Percentiles rank a stretch among this genome's conserved stretches.
Conservation (phyloP, 1,140 invertebrate genomes). For the Battus philenor region DNA sequence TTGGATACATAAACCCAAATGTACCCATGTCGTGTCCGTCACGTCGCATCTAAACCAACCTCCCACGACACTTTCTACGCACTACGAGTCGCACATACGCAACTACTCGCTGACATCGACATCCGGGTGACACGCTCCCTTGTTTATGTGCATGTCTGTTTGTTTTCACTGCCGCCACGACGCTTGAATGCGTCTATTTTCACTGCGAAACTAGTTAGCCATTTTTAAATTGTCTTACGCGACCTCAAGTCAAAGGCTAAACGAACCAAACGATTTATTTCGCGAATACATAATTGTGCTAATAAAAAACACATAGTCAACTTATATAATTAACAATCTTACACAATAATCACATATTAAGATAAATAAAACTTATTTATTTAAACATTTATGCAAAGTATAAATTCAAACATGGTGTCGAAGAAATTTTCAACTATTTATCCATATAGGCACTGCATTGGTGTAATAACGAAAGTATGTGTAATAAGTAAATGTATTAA, state of each 20-base stretch:
- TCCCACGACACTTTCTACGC: conserved; percentile 41
- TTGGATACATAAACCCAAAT: no score
- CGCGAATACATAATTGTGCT: background rate
- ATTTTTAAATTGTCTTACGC: background rate
- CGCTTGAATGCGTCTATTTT: conserved; percentile 19
- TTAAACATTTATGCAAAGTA: background rate
- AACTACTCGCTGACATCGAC: conserved; percentile 28
- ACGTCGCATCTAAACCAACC: conserved; percentile 12
- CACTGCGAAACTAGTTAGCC: conserved; percentile 7
- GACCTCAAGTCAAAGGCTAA: background rate
- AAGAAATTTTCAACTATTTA: no score
- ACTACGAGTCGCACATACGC: conserved; percentile 42
- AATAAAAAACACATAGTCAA: no score
- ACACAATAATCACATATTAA: no score
- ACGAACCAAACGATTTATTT: background rate
- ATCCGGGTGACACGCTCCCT: conserved; percentile 37
- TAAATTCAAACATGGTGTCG: no score
- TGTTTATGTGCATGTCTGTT: conserved; percentile 37
- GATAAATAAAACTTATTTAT: background rate
- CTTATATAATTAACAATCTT: no score
- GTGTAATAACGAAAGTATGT: no score
- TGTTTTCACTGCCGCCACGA: conserved; percentile 36
- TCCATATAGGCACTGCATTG: no score
- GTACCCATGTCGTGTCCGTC: conserved; percentile 22
- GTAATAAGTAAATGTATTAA: no score